A percentile compares a stretch with the other conserved stretches of the same genome.
Conservation (phyloP, 2,113 vertebrate species). For the Columba livia region DNA sequence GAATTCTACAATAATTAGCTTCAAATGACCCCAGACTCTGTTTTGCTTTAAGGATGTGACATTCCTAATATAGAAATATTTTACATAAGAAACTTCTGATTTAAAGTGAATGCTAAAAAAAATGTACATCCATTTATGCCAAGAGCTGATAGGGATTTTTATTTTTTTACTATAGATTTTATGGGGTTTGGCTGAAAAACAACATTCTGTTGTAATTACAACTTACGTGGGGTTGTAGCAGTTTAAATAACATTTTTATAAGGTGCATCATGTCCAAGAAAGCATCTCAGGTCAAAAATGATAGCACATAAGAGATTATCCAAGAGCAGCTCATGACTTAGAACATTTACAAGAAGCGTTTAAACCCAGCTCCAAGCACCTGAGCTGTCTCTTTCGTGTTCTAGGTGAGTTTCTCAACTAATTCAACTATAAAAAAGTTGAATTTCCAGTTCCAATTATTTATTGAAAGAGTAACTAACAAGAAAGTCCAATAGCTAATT, state of each 20-base stretch:
- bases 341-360: constrained; percentile 18
- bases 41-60: not conserved
- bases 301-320: not conserved
- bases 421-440: constrained; percentile 18
- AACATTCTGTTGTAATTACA: constrained; percentile 31
- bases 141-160: not conserved
- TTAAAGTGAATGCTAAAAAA: not conserved
- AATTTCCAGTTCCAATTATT: constrained; percentile 17
- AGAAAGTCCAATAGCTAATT: not conserved
- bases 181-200: constrained; percentile 15
- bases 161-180: not conserved
- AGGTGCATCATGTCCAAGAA: not conserved
- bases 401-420: constrained; percentile 12
- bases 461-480: not conserved
- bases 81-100: not conserved
- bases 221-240: not conserved
- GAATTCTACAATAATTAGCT: not conserved
- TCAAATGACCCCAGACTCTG: not conserved
- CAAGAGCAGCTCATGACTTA: not conserved
- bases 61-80: not conserved
- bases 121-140: not conserved
- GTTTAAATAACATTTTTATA: constrained; percentile 46
- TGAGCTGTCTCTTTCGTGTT: not conserved
- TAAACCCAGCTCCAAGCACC: not conserved
- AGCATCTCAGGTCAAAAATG: constrained; percentile 50